Evolutionary conservation across 1,140 invertebrate genomes (phyloP).

Genomic region (Bombus haemorrhoidalis): DNA sequence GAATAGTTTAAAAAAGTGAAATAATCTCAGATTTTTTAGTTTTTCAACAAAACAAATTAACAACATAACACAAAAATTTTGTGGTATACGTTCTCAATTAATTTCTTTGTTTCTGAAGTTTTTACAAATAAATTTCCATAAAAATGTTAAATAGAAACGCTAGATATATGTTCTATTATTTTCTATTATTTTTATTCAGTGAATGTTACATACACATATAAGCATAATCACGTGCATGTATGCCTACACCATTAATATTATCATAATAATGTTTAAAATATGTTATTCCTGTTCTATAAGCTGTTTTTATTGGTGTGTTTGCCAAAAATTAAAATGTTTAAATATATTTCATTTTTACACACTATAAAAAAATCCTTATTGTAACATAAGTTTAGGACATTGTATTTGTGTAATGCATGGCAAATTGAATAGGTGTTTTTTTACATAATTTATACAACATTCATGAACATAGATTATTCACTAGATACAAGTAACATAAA

Average conservation of each 20-base stretch:
- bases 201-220: conserved; percentile 12
- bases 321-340: neutral
- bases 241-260: neutral
- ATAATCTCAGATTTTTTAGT: neutral
- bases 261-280: neutral
- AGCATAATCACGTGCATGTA: conserved; percentile 15
- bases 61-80: neutral
- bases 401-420: conserved; percentile 29
- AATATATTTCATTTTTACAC: neutral
- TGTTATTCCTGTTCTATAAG: neutral
- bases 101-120: neutral
- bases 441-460: neutral
- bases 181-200: neutral
- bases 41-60: neutral
- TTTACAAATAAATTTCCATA: neutral
- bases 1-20: neutral
- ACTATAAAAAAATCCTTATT: neutral
- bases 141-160: neutral
- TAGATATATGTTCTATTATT: neutral
- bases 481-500: neutral
- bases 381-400: conserved; percentile 6
- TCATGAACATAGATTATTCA: neutral
- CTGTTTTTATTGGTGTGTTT: neutral
- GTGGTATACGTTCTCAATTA: neutral
- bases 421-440: neutral